Evolutionary conservation across 37 sponge, comb jelly and placozoan genomes (phyloP).

Genomic region (Corticium candelabrum): DNA sequence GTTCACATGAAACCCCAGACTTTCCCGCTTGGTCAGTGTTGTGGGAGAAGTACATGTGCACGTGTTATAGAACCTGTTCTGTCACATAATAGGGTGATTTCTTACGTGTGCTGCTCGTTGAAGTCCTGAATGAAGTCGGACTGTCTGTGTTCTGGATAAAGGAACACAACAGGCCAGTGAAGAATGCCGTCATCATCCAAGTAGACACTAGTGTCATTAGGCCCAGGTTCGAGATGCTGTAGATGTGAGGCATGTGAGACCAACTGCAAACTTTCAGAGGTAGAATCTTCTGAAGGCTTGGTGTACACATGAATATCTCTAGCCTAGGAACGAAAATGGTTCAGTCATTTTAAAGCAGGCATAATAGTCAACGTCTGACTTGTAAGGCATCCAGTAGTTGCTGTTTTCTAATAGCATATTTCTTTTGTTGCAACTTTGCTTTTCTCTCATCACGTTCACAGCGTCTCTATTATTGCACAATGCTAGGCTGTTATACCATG

Average conservation of each 20-base stretch:
- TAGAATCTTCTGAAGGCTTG: too few relatives aligned
- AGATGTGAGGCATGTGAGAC: not conserved
- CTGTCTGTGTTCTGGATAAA: conserved; percentile 80
- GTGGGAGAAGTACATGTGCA: too few relatives aligned
- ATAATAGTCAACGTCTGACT: too few relatives aligned
- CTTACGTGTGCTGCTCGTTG: conserved; percentile 31
- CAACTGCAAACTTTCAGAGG: conserved; percentile 2
- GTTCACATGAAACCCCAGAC: too few relatives aligned
- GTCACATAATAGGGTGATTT: too few relatives aligned
- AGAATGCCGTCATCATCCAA: conserved; percentile 39
- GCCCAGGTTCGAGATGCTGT: conserved; percentile 17
- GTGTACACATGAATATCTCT: not conserved
- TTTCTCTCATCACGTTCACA: conserved; percentile 50
- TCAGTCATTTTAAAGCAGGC: conserved; percentile 32
- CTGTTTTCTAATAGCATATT: conserved; percentile 10
- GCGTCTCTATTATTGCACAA: conserved; percentile 15
- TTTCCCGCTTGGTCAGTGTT: too few relatives aligned
- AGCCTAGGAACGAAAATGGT: not conserved
- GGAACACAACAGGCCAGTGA: conserved; percentile 76
- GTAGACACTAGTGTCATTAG: conserved; percentile 33
- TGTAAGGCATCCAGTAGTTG: conserved; percentile 11
- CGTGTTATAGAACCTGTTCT: too few relatives aligned
- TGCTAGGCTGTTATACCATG: not conserved
- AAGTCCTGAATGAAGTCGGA: conserved; percentile 61
- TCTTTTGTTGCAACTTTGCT: conserved; percentile 10